phyloP scores from a whole-genome alignment of 92 coral and sea anemone species.

The Zoanthus sansibaricus region DNA sequence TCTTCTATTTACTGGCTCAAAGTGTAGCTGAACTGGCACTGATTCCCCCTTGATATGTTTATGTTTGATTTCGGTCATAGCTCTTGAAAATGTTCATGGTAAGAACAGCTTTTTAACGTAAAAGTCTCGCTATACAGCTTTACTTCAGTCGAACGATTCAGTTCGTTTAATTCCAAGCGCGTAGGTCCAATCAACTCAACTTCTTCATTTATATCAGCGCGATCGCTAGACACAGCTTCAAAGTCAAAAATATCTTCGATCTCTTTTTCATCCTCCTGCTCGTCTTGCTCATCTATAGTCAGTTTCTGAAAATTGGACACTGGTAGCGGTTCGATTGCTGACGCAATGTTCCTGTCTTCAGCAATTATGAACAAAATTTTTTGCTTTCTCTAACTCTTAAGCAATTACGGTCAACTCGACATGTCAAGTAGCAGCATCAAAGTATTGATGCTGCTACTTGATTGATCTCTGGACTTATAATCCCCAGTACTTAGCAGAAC shows the following conservation, averaged over 20 bases:
- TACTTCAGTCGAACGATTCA: background rate
- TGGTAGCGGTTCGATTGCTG: conserved; percentile 9
- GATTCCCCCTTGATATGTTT: conserved; percentile 30
- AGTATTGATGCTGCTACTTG: background rate
- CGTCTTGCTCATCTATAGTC: background rate
- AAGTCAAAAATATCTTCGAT: background rate
- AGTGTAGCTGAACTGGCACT: conserved; percentile 7
- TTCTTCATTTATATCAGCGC: background rate
- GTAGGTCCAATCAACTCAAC: conserved; percentile 15
- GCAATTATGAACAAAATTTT: background rate
- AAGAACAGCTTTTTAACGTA: conserved; percentile 53
- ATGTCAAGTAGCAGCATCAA: conserved; percentile 41
- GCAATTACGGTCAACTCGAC: conserved; percentile 39
- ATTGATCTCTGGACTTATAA: background rate
- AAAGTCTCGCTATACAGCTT: conserved; percentile 2
- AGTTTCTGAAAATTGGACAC: conserved; percentile 9
- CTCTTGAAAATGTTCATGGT: conserved; percentile 50
- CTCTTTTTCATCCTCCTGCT: background rate
- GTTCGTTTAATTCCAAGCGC: background rate
- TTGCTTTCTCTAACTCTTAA: background rate
- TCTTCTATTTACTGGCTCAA: background rate
- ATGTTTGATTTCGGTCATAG: conserved; percentile 32
- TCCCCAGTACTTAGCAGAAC: background rate
- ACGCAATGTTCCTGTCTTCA: conserved; percentile 5
- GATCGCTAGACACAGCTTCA: background rate